phyloP scores from a whole-genome alignment of 2,113 vertebrate genomes.

The Nothocercus nigrocapillus region DNA sequence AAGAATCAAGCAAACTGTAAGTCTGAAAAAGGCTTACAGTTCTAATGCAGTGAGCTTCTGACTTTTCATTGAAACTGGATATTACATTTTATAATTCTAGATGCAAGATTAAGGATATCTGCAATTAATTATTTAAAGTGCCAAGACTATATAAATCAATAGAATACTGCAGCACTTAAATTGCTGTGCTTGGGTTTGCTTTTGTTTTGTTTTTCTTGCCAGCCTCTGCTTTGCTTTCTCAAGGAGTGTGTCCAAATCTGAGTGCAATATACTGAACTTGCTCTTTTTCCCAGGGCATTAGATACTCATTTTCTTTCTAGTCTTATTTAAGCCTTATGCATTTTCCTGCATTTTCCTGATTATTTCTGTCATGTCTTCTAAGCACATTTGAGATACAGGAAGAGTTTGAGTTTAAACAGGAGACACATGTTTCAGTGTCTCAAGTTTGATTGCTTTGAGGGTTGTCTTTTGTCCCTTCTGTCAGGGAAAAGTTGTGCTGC shows the following conservation, averaged over 20 bases:
- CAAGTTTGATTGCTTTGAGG: neutral
- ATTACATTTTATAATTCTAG: neutral
- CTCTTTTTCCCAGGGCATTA: neutral
- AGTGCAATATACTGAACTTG: neutral
- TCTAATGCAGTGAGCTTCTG: neutral
- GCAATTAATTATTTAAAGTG: neutral
- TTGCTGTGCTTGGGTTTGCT: neutral
- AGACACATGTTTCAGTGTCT: neutral
- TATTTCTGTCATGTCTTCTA: neutral
- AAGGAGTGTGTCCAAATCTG: neutral
- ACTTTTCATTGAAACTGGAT: neutral
- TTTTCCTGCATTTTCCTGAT: neutral
- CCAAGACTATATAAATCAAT: neutral
- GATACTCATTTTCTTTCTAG: neutral
- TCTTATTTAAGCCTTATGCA: neutral
- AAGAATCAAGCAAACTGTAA: neutral
- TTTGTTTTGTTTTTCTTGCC: neutral
- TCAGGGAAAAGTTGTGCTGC: neutral
- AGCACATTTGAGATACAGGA: neutral
- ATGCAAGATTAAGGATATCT: slow-evolving; percentile 5
- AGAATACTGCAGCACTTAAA: neutral
- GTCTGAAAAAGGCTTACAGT: neutral
- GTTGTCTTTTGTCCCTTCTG: neutral
- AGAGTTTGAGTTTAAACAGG: neutral
- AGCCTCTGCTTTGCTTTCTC: neutral